Base-by-base conservation (phyloP, 2,888 invertebrate species). In the Notodromas monacha region DNA sequence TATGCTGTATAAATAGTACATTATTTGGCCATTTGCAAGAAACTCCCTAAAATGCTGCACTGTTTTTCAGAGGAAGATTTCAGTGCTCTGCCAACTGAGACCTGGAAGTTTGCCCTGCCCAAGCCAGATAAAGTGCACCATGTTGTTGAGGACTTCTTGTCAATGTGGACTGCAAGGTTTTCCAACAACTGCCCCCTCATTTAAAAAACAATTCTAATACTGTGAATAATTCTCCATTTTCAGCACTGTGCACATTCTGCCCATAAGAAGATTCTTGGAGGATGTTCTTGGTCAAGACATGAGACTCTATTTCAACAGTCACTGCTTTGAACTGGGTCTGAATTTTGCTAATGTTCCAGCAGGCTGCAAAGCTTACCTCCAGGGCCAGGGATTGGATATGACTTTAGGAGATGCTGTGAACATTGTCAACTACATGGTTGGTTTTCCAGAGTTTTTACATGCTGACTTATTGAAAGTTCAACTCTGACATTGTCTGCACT, bases 81-180 rank as follows among this genome's bases (percentile, higher is more conserved):
- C 4, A 14, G 14, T 10, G 2, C 13, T 10, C 10, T 14, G 3
- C 21, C 13, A 13, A 5, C 21, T 6, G n/a, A 21, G 13, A 5
- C 6, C n/a, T 21, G 21, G 21, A 6, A 6, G 21, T 21, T 8
- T n/a, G 30, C 26, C 6, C 38, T 52, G 16, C 51, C 51, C 0
- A 38, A 40, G 10, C 49, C 52, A 2, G 37, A 38, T 5, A 35
- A 38, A 3, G 32, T 51, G 5, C 52, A 53, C 36, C 52, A 52
- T 38, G 42, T 50, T 3, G 41, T 52, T 8, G 52, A 53, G 38
- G 52, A 53, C 36, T 50, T 53, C 38, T 42, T 49, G 4, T 51
- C 52, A 1, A 33, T 36, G 2, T 52, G 50, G 49, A 45, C 47
- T 29, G 46, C n/a, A n/a, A n/a, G n/a, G n/a, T n/a, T n/a, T n/a